Conservation (phyloP, 2,888 invertebrate species). For the Lithosia quadra region DNA sequence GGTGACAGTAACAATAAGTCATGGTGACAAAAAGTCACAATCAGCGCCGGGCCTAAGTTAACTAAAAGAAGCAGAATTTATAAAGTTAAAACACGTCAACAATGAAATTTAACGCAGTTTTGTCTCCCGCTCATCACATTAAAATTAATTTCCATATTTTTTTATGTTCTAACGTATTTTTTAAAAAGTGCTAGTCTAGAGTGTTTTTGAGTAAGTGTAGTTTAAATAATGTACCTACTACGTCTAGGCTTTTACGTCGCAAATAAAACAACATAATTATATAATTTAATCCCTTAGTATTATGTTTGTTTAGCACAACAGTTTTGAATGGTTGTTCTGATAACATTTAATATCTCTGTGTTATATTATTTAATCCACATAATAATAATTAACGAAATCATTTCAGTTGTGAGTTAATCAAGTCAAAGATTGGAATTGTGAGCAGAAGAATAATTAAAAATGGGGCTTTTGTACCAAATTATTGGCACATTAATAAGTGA, state of each 20-base stretch:
- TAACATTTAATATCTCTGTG: not conserved
- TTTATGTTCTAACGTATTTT: too few species aligned
- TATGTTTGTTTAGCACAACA: constrained; percentile 2
- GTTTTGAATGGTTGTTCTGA: not conserved
- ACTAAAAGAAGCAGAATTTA: too few species aligned
- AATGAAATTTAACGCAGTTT: too few species aligned
- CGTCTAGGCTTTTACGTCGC: not conserved
- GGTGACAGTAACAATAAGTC: too few species aligned
- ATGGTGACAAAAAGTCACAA: too few species aligned
- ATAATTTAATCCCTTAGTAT: not conserved
- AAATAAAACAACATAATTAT: not conserved
- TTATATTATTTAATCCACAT: not conserved
- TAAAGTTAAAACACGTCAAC: too few species aligned
- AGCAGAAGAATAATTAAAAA: not conserved
- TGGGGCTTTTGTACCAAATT: constrained; percentile 20
- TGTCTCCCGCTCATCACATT: too few species aligned
- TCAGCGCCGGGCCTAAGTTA: too few species aligned
- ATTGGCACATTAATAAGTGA: constrained; percentile 22
- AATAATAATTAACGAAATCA: not conserved
- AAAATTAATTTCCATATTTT: too few species aligned
- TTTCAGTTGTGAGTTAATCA: not conserved
- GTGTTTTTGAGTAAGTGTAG: too few species aligned
- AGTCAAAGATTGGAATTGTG: not conserved
- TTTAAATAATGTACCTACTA: too few species aligned
- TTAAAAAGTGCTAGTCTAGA: too few species aligned